These are phyloP conservation scores for Anthopleura sola DNA, from an alignment of 64 coral and sea anemone species.

Conservation along the genomic window DNA sequence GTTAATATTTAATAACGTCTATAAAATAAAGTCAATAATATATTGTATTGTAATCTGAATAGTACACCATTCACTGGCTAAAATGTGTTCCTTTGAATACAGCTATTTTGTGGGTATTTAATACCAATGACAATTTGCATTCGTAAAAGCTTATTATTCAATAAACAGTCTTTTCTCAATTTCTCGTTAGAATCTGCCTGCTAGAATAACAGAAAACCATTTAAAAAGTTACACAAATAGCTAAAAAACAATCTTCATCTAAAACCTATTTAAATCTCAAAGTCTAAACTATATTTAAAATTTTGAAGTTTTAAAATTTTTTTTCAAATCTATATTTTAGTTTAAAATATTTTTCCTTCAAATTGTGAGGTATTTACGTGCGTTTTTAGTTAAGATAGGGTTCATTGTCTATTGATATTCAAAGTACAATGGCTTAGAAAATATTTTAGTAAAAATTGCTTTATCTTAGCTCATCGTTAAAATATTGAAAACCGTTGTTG, in stretches of 20 bases:
- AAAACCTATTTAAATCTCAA: neutral
- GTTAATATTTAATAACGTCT: neutral
- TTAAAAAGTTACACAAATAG: neutral
- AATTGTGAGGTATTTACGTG: neutral
- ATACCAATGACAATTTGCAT: neutral
- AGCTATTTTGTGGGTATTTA: neutral
- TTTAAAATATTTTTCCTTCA: neutral
- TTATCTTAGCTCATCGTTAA: too few relatives aligned
- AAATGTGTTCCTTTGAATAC: neutral
- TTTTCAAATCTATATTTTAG: too few relatives aligned
- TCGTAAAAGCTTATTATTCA: conserved; percentile 1
- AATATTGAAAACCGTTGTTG: too few relatives aligned
- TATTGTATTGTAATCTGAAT: neutral
- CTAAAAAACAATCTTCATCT: neutral
- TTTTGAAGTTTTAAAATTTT: neutral
- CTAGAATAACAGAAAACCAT: neutral
- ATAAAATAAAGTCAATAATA: neutral
- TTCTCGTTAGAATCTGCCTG: neutral
- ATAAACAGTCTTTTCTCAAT: neutral
- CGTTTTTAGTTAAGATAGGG: neutral
- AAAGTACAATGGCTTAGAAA: neutral
- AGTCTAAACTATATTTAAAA: neutral
- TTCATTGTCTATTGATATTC: neutral
- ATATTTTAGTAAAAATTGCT: neutral
- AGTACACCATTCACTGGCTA: neutral